phyloP scores from a whole-genome alignment of 2,888 invertebrate genomes.

The Notocelia uddmanniana region DNA sequence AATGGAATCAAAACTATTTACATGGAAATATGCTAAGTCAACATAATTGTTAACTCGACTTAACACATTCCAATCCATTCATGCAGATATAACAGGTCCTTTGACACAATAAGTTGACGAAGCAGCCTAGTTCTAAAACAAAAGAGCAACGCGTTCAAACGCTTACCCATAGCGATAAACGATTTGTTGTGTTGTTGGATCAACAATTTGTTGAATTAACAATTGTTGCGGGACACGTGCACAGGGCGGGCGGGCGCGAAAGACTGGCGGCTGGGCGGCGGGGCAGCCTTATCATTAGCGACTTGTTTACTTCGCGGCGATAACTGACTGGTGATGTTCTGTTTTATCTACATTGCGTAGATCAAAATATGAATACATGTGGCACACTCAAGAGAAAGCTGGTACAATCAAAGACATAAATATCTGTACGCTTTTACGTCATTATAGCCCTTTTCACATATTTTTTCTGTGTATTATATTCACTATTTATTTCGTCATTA shows the following conservation, averaged over 20 bases:
- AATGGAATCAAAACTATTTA: not conserved
- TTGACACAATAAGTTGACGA: not conserved
- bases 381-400: no score
- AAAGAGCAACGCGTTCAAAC: constrained; percentile 16
- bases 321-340: constrained; percentile 22
- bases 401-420: no score
- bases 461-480: no score
- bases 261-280: constrained; percentile 81
- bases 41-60: not conserved
- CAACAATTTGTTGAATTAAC: constrained; percentile 3
- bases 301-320: constrained; percentile 72
- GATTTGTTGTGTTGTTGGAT: constrained; percentile 11
- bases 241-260: constrained; percentile 76
- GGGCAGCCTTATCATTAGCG: constrained; percentile 72
- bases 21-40: not conserved
- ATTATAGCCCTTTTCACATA: no score
- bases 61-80: not conserved
- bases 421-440: no score
- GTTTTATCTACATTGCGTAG: constrained; percentile 40
- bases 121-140: not conserved
- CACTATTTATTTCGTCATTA: no score
- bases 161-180: constrained; percentile 59
- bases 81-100: no score
- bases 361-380: constrained; percentile 8
- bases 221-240: constrained; percentile 62